Conservation (phyloP, 2,888 invertebrate genomes). For the Andrena bucephala region DNA sequence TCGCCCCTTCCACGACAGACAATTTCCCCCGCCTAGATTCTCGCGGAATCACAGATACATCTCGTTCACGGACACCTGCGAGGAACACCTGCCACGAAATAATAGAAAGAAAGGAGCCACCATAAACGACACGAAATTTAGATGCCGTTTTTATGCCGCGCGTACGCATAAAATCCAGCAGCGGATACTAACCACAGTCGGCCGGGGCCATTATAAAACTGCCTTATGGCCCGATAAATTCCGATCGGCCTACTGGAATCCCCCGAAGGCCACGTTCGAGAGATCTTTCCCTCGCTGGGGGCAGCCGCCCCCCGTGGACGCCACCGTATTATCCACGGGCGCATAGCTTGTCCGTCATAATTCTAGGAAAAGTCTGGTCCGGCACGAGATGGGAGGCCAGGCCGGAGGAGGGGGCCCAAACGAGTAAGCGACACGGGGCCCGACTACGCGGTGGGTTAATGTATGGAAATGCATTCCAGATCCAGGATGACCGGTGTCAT, state of each 20-base stretch:
- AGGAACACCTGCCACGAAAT: constrained; percentile 62
- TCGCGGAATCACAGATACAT: background rate
- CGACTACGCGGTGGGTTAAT: constrained; percentile 66
- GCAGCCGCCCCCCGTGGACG: constrained; percentile 39
- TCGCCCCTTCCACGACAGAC: background rate
- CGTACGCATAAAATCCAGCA: constrained; percentile 40
- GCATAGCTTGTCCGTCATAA: constrained; percentile 69
- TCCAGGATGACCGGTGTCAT: constrained; percentile 74
- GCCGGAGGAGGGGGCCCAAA: background rate
- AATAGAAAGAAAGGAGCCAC: constrained; percentile 40
- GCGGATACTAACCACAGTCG: constrained; percentile 1
- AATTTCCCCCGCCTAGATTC: background rate
- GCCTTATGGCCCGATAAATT: constrained; percentile 69
- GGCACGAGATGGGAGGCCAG: background rate
- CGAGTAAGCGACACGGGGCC: background rate
- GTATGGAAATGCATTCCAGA: constrained; percentile 75
- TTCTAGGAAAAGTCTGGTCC: constrained; percentile 67
- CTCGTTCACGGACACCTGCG: constrained; percentile 36
- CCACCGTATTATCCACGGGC: constrained; percentile 43
- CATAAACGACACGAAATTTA: constrained; percentile 61
- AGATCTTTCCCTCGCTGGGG: constrained; percentile 47
- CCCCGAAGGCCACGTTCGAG: constrained; percentile 25
- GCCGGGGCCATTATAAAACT: constrained; percentile 59
- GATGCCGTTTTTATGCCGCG: constrained; percentile 33
- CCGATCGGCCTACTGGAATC: constrained; percentile 71